Base-by-base conservation (phyloP, 2,797 vertebrate species). In the Enteromius afrohamiltoni region DNA sequence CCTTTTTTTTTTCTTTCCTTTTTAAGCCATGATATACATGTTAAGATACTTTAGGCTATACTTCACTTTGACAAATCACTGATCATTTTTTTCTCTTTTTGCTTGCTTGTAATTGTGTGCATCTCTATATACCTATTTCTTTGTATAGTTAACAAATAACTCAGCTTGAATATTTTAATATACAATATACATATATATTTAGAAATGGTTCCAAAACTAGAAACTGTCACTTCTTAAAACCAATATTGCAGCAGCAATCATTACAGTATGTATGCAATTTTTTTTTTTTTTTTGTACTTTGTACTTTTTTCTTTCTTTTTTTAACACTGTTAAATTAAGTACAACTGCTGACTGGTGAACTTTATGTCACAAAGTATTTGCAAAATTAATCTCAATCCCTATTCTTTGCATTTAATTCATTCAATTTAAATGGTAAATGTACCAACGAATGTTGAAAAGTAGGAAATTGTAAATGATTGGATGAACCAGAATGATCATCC, bases 91-190 rank as follows among this genome's bases (percentile, higher is more conserved):
- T 29, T 80, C 84, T 83, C 69, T 79, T 47, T 87, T 85, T 82
- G 83, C 85, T 89, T 88, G 88, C 82, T 53, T 89, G 88, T 90
- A 85, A 80, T 80, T 90, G 87, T 91, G 80, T 90, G 87, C 84
- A 89, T 89, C 85, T 90, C 74, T 84, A 86, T 37, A 85, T 86
- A 79, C 69, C 65, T 83, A 81, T 84, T 83, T 86, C 78, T 89
- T 85, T 82, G 47, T 88, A 85, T 80, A 83, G 13, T 82, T 85
- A 74, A 79, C 85, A 51, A 86, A 75, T 88, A 88, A 75, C 69
- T 87, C 87, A 79, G 73, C 73, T 82, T 85, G 79, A 76, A 87
- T 77, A 81, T 79, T 69, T 85, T 85, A 79, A 86, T 80, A 77
- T 64, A 70, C 53, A 70, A 86, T 85, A 87, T 79, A 45, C 64